A percentile compares a stretch with the other conserved stretches of the same genome.
Evolutionary conservation across 1,140 invertebrate genomes (phyloP).

Genomic region (Drosophila repleta): DNA sequence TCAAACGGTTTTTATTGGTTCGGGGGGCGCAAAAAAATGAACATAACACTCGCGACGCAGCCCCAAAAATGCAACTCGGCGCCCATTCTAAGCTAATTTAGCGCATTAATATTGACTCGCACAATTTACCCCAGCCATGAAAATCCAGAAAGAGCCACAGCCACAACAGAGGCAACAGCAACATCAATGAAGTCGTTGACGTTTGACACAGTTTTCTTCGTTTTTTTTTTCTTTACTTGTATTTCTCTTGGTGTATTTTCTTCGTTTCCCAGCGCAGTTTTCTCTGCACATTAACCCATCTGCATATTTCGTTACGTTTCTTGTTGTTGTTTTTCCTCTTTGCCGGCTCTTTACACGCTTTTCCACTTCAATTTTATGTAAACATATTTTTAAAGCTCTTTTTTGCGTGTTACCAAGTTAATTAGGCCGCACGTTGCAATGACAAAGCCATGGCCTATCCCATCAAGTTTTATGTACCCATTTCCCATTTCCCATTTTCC

Average conservation of each 20-base stretch:
- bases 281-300: slow-evolving; percentile 46
- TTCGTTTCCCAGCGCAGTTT: slow-evolving; percentile 63
- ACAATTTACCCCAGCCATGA: slow-evolving; percentile 65
- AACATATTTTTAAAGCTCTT: slow-evolving; percentile 69
- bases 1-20: background rate
- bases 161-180: slow-evolving; percentile 6
- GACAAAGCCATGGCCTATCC: slow-evolving; percentile 50
- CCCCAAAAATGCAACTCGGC: slow-evolving; percentile 29
- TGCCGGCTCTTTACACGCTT: slow-evolving; percentile 61
- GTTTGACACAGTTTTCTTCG: slow-evolving; percentile 66
- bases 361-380: slow-evolving; percentile 67
- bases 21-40: background rate
- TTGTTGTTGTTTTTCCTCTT: slow-evolving; percentile 10
- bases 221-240: slow-evolving; percentile 4
- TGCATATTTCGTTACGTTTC: slow-evolving; percentile 53
- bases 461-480: slow-evolving; percentile 44
- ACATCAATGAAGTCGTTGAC: slow-evolving; percentile 64
- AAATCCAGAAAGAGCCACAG: slow-evolving; percentile 40
- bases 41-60: slow-evolving; percentile 29
- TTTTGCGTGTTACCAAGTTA: slow-evolving; percentile 65
- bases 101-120: slow-evolving; percentile 74
- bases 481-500: slow-evolving; percentile 37
- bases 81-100: slow-evolving; percentile 77
- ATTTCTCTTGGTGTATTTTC: slow-evolving; percentile 49
- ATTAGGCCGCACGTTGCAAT: slow-evolving; percentile 61